Percentiles rank a stretch among this genome's conserved stretches.
These are phyloP conservation scores for Protobothrops flavoviridis DNA, from an alignment of 2,113 vertebrate genomes.

Conservation along the genomic window DNA sequence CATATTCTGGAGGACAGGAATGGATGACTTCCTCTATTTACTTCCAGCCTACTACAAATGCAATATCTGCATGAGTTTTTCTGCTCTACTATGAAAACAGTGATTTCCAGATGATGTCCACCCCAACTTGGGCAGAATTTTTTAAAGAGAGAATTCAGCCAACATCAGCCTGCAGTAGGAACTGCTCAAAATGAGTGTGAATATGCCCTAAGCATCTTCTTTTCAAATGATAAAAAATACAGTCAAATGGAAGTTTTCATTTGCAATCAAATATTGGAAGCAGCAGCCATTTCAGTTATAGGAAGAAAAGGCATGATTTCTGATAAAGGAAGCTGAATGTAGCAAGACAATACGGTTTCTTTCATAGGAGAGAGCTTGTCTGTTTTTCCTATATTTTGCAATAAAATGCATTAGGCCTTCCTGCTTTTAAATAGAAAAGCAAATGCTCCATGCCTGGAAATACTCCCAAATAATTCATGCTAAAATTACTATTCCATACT, in stretches of 20 bases:
- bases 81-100: background rate
- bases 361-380: background rate
- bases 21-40: too few relatives aligned
- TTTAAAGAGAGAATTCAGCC: background rate
- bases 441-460: slow-evolving; percentile 8
- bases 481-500: background rate
- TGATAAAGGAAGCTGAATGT: background rate
- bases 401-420: background rate
- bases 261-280: background rate
- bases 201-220: background rate
- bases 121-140: background rate
- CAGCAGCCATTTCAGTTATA: background rate
- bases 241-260: background rate
- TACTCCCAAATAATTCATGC: background rate
- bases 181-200: background rate
- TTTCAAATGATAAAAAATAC: background rate
- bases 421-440: background rate
- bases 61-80: background rate
- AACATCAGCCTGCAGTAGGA: background rate
- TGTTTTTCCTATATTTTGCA: background rate
- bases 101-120: background rate
- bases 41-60: too few relatives aligned
- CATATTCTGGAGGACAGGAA: too few relatives aligned
- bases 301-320: background rate
- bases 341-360: background rate